A percentile compares a stretch with the other conserved stretches of the same genome.
Conservation (phyloP, 2,113 vertebrate species). For the Hyla sarda region DNA sequence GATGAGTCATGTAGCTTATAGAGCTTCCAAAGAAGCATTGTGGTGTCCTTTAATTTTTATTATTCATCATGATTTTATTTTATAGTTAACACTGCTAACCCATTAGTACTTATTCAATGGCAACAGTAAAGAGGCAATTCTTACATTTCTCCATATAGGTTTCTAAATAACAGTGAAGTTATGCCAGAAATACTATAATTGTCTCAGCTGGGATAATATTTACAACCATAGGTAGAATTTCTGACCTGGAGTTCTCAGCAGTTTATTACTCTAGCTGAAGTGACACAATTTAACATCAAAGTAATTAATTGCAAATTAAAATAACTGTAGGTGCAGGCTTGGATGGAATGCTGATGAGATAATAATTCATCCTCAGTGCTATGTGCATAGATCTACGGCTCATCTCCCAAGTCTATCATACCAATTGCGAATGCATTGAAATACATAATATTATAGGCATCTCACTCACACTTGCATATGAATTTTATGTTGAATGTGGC, state of each 20-base stretch:
- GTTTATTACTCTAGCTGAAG: not conserved
- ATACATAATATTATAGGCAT: not conserved
- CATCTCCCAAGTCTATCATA: not conserved
- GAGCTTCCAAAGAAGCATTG: not conserved
- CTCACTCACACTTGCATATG: no score
- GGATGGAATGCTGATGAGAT: not conserved
- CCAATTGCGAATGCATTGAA: not conserved
- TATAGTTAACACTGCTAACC: not conserved
- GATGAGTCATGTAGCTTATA: not conserved
- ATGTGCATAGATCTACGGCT: not conserved
- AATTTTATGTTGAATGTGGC: no score
- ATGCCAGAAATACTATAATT: not conserved
- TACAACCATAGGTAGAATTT: not conserved
- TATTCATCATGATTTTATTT: slow-evolving; percentile 12
- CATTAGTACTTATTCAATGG: not conserved
- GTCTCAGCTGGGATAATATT: not conserved
- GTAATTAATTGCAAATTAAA: slow-evolving; percentile 21
- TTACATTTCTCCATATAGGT: not conserved
- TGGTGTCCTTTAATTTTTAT: not conserved
- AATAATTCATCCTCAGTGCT: not conserved
- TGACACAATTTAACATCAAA: slow-evolving; percentile 1
- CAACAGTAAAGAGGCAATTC: not conserved
- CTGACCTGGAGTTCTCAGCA: not conserved
- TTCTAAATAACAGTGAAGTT: not conserved
- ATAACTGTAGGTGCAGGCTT: not conserved